Evolutionary conservation across 1,140 invertebrate genomes (phyloP), one percentile per base, ranked within the genome.

Genomic region (Lineus longissimus): DNA sequence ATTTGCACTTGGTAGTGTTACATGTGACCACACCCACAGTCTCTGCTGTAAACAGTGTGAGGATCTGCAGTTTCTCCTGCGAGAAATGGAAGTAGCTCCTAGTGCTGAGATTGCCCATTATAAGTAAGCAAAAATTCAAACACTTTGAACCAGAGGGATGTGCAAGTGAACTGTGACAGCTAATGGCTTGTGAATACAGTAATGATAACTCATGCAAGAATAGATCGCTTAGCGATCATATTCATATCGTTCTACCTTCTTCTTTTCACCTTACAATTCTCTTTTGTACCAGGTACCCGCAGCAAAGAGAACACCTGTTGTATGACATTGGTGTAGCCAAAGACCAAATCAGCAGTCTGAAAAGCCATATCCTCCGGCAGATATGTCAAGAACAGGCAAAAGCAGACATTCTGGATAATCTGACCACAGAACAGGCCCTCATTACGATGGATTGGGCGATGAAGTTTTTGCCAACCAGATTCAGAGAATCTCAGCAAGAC

Each of bases 391-490:
- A 54, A n/a, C 19, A n/a, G n/a, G 47, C 47, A n/a, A 54, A 54
- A n/a, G n/a, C 19, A 7, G 47, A 54, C n/a, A 19, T 54, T 7
- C 47, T 54, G 9, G 47, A 54, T n/a, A 54, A 54, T n/a, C 4
- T 54, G 47, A 27, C 19, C n/a, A 6, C 4, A 6, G 9, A 19
- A 6, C 19, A 54, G 9, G 47, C 6, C 4, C 47, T 54, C 25
- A 54, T 54, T 27, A 54, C 47, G 9, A 54, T 54, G 47, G 47
- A 54, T 54, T 54, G 47, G 47, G 47, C 47, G 4, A 54, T 54
- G 47, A 54, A 54, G n/a, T 54, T 7, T n/a, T n/a, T 54, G 25
- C 47, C 47, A 4, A 27, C 4, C 19, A 54, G n/a, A 9, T 54
- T 54, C 25, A 4, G 47, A 6, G 47, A 54, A 27, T 22, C 19